Percentiles rank a stretch among this genome's conserved stretches.
These are phyloP conservation scores for Cinara cedri DNA, from an alignment of 2,888 invertebrate species.

Conservation along the genomic window DNA sequence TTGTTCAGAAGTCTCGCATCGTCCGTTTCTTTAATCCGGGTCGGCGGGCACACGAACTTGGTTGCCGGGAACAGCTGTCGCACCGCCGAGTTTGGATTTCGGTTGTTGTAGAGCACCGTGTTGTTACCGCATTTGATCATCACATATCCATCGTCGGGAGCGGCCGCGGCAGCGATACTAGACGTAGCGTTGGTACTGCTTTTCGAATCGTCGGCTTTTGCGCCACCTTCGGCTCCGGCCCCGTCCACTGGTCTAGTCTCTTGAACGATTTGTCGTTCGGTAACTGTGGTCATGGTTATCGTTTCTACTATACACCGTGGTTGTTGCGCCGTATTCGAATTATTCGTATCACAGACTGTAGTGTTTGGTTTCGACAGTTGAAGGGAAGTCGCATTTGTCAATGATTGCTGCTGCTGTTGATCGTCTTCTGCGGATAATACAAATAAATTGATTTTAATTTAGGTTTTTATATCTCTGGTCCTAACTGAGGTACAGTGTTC, in stretches of 20 bases:
- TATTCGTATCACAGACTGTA: constrained; percentile 30
- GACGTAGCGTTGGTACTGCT: constrained; percentile 62
- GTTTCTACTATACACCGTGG: constrained; percentile 70
- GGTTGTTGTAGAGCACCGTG: constrained; percentile 62
- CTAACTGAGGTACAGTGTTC: no score
- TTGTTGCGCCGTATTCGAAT: constrained; percentile 33
- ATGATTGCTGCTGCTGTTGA: constrained; percentile 4
- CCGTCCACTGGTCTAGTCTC: constrained; percentile 61
- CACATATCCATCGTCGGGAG: constrained; percentile 62
- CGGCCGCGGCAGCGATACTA: constrained; percentile 61
- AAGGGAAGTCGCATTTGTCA: background rate
- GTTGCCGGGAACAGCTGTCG: constrained; percentile 80
- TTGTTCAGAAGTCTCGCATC: constrained; percentile 62
- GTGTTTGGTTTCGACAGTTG: constrained; percentile 24
- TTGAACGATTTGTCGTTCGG: constrained; percentile 69
- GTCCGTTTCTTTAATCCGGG: constrained; percentile 63
- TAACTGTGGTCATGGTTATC: constrained; percentile 73
- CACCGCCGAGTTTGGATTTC: constrained; percentile 74
- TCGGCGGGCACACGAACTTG: constrained; percentile 69
- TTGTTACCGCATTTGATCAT: constrained; percentile 55
- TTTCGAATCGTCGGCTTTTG: constrained; percentile 45
- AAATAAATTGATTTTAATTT: constrained; percentile 2
- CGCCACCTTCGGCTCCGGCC: constrained; percentile 56
- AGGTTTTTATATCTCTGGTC: no score
- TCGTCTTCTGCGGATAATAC: constrained; percentile 36